Evolutionary conservation across 2,113 vertebrate genomes (phyloP), one percentile per base, ranked within the genome.

Genomic region (Chloebia gouldiae): DNA sequence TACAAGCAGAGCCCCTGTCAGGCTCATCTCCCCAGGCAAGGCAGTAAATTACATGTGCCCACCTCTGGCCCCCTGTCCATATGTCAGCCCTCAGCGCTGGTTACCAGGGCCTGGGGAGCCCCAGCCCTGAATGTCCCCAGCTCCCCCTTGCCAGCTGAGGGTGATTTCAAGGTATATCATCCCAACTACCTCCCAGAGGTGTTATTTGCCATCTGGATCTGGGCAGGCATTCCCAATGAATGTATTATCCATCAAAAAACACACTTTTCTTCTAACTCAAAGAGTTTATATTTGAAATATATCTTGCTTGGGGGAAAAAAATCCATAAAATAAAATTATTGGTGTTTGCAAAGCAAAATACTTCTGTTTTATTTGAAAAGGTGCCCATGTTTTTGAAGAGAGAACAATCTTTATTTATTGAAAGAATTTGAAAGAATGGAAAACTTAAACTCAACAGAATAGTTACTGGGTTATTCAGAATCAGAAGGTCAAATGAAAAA

Each of bases 141-240:
- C 16, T 80, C 8, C n/a, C 25, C 17, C 15, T 49, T 31, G 37
- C 47, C 64, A 37, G 47, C 88, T 15, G 69, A 49, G 88, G 82
- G 35, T 28, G 86, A 84, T 94, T 94, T 83, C 72, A 86, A 86
- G 92, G 80, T 73, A 56, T 11, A 70, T 82, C 92, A 83, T 64
- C 76, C 30, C 68, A 77, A 39, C n/a, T n/a, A 54, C 76, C 51
- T 94, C 96, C 94, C 94, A 71, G 91, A 97, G 83, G 91, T 96
- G 95, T 93, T 86, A 81, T 96, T 96, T 94, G 83, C 94, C 95
- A 96, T 96, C 95, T 97, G 96, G 94, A 94, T 27, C 64, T 71
- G 80, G 86, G 88, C 56, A 59, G 39, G 35, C 64, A 23, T 86
- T 97, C 60, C 44, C 78, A 53, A 56, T 59, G 54, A 72, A 75